phyloP scores from a whole-genome alignment of 2,888 invertebrate genomes.

The Tribolium freemani region DNA sequence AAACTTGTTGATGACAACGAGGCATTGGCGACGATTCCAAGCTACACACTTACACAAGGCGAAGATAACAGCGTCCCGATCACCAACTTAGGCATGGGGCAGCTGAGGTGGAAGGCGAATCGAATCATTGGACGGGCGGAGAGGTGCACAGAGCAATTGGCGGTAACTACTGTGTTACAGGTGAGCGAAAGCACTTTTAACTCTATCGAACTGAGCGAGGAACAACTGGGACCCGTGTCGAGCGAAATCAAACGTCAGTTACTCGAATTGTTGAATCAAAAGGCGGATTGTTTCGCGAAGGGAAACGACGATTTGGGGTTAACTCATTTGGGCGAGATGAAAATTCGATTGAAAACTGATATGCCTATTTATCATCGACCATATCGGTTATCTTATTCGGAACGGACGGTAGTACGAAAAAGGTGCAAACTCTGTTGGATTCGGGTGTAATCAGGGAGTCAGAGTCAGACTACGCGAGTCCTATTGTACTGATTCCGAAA shows the following conservation, averaged over 20 bases:
- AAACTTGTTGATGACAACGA: not conserved
- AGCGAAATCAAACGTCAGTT: not conserved
- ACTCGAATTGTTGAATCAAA: not conserved
- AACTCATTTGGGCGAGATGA: constrained; percentile 28
- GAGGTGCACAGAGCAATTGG: not conserved
- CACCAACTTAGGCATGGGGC: not conserved
- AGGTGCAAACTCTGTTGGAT: constrained; percentile 32
- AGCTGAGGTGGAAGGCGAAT: not conserved
- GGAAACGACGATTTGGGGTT: constrained; percentile 36
- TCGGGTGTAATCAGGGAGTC: constrained; percentile 37
- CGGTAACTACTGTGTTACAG: not conserved
- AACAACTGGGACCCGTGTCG: not conserved
- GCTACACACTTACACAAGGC: not conserved
- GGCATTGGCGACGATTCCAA: not conserved
- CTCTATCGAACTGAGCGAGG: not conserved
- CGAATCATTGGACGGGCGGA: not conserved
- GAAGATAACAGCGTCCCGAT: not conserved
- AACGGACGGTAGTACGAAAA: constrained; percentile 35
- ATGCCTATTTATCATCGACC: constrained; percentile 35
- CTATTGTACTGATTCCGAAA: constrained; percentile 26
- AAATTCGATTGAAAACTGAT: constrained; percentile 31
- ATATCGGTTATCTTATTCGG: constrained; percentile 34
- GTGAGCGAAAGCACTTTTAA: not conserved
- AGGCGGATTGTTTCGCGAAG: constrained; percentile 7
- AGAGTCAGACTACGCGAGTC: constrained; percentile 39